phyloP scores from a whole-genome alignment of 1,140 invertebrate genomes.

The Drosophila ananassae region DNA sequence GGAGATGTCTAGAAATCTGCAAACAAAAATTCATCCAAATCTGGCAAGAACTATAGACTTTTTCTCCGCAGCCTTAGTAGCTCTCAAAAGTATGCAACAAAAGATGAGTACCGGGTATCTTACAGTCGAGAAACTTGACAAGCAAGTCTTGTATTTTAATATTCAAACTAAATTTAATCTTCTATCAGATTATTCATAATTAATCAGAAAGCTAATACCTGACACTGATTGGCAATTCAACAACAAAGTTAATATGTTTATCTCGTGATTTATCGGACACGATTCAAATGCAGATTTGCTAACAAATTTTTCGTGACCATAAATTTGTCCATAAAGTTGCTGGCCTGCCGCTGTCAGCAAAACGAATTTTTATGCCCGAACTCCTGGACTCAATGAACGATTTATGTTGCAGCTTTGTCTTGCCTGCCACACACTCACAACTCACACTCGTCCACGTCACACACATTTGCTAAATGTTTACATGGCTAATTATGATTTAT shows the following conservation, averaged over 20 bases:
- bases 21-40: too few species aligned
- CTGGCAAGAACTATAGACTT: too few species aligned
- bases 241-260: constrained; percentile 30
- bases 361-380: constrained; percentile 24
- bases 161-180: neutral
- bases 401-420: constrained; percentile 60
- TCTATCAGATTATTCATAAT: neutral
- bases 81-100: too few species aligned
- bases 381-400: constrained; percentile 34
- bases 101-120: neutral
- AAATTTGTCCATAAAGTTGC: constrained; percentile 21
- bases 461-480: constrained; percentile 61
- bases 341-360: constrained; percentile 17
- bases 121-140: neutral
- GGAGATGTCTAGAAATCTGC: too few species aligned
- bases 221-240: constrained; percentile 17
- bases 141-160: too few species aligned
- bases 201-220: constrained; percentile 9
- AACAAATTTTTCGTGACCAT: constrained; percentile 37
- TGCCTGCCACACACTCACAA: constrained; percentile 4
- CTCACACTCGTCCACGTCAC: constrained; percentile 2
- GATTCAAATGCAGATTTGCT: constrained; percentile 41
- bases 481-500: constrained; percentile 80
- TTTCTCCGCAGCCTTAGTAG: too few species aligned
- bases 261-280: constrained; percentile 33